Evolutionary conservation across 1,140 invertebrate genomes (phyloP), one percentile per base, ranked within the genome.

Genomic region (Saccostrea glomerata): DNA sequence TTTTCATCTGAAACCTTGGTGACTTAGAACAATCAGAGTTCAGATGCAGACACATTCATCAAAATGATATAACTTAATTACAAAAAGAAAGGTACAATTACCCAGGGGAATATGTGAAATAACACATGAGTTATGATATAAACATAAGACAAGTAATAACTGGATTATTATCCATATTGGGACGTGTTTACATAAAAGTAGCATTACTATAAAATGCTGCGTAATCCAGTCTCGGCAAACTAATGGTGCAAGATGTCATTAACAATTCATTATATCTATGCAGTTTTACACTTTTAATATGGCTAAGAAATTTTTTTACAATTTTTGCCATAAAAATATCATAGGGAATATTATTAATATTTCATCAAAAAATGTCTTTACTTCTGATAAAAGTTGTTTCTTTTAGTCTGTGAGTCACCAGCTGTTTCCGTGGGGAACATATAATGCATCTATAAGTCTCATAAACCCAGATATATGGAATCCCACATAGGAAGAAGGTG

Each of bases 271-370:
- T 15, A 36, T 77, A 77, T 77, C 70, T 77, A 77, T 77, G 70
- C 23, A 77, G 25, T 77, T 77, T 77, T 30, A 77, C 70, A 77
- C 70, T 77, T 77, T 15, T 77, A 30, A 77, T 36, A 7, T 30
- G 13, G 30, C 25, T 77, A 77, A 25, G 30, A 77, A 77, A 77
- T 77, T 77, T 47, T n/a, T 36, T 77, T 30, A 77, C 23, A 77
- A 77, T 23, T 77, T 77, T 77, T 36, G 25, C 25, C 70, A 77
- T 30, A 77, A 77, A 77, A 77, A 77, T 77, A 77, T 77, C 70
- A 77, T 77, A 77, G 23, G 25, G 70, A 77, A 77, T 77, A 77
- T 77, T 25, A 30, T 77, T 77, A 77, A 77, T 77, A 77, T 77
- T 77, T 77, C 25, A 77, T 77, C 23, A 30, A 77, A 36, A 77